phyloP scores from a whole-genome alignment of 2,888 invertebrate species.

The Coenonympha glycerion region DNA sequence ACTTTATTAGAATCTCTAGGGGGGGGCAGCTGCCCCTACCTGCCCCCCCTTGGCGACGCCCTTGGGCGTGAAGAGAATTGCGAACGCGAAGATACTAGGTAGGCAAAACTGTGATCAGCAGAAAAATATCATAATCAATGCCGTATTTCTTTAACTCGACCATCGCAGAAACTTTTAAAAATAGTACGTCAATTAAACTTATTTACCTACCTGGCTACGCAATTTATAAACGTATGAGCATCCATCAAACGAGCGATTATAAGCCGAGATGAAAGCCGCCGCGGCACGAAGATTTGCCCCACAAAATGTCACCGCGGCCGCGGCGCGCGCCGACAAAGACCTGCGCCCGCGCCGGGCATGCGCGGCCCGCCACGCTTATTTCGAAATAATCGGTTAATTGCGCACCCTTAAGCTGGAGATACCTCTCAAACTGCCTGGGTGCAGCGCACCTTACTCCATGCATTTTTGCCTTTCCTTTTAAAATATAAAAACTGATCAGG shows the following conservation, averaged over 20 bases:
- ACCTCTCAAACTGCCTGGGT: no score
- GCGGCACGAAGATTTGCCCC: constrained; percentile 72
- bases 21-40: no score
- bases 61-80: no score
- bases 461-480: no score
- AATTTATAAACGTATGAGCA: constrained; percentile 32
- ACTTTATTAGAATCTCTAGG: no score
- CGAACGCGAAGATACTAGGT: no score
- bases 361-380: constrained; percentile 54
- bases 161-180: background rate
- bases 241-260: constrained; percentile 59
- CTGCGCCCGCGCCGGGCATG: constrained; percentile 44
- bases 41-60: no score
- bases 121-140: background rate
- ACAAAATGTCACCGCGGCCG: constrained; percentile 69
- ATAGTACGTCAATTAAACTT: constrained; percentile 21
- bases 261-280: constrained; percentile 59
- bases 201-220: constrained; percentile 25
- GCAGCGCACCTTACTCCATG: no score
- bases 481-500: no score
- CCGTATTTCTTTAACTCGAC: background rate
- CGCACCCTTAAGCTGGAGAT: constrained; percentile 51
- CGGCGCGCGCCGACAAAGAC: constrained; percentile 59
- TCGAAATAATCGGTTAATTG: constrained; percentile 64
- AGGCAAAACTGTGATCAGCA: background rate